Conservation (phyloP, 2,797 vertebrate species). For the Yasuhikotakia modesta region DNA sequence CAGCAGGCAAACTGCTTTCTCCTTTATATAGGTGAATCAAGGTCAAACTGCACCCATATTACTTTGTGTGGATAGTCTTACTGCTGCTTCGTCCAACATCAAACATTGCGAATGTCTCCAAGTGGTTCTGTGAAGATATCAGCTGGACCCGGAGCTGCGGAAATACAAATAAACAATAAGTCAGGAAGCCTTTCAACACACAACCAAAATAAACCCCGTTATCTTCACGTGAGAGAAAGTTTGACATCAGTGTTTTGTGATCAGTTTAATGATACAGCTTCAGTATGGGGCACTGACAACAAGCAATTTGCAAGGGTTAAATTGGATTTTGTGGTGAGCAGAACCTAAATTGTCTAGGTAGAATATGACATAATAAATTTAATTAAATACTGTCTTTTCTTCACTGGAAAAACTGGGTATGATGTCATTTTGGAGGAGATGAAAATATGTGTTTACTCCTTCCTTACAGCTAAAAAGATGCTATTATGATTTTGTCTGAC, state of each 20-base stretch:
- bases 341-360: background rate
- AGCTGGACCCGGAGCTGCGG: conserved; percentile 41
- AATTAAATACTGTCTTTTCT: background rate
- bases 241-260: background rate
- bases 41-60: conserved; percentile 38
- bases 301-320: too few species aligned
- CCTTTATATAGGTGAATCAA: conserved; percentile 21
- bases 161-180: conserved; percentile 48
- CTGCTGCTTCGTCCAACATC: background rate
- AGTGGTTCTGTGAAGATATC: conserved; percentile 38
- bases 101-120: conserved; percentile 41
- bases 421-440: conserved; percentile 4
- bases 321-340: too few species aligned
- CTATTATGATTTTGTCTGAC: background rate
- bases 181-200: background rate
- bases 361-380: background rate
- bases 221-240: background rate
- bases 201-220: background rate
- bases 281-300: background rate
- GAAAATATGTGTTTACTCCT: conserved; percentile 19
- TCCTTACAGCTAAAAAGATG: conserved; percentile 13
- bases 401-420: background rate
- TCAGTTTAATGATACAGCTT: background rate
- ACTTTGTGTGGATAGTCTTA: conserved; percentile 15
- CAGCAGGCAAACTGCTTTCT: conserved; percentile 32